Evolutionary conservation across 2,888 invertebrate species (phyloP).

Genomic region (Drosophila helvetica): DNA sequence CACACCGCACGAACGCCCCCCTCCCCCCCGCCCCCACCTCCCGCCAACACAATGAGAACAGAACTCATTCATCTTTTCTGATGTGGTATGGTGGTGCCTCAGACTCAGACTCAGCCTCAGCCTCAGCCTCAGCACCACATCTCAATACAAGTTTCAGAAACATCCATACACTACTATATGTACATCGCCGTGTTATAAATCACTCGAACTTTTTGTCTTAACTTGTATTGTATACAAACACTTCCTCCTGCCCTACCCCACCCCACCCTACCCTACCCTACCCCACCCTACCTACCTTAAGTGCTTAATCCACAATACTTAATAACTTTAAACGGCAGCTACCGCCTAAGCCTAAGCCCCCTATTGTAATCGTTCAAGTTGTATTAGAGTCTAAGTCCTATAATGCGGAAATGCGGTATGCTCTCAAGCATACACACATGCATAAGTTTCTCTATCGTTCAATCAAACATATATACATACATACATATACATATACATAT

Average conservation of each 20-base stretch:
- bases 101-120: too few species aligned
- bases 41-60: background rate
- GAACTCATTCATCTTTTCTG: slow-evolving; percentile 54
- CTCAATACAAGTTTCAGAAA: slow-evolving; percentile 17
- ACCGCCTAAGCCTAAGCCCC: slow-evolving; percentile 23
- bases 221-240: background rate
- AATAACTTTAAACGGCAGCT: slow-evolving; percentile 35
- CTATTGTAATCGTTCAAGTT: slow-evolving; percentile 21
- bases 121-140: slow-evolving; percentile 17
- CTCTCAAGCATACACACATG: too few species aligned
- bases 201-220: slow-evolving; percentile 35
- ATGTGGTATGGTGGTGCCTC: background rate
- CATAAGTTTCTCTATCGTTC: background rate
- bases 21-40: slow-evolving; percentile 5
- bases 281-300: slow-evolving; percentile 38
- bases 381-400: slow-evolving; percentile 32
- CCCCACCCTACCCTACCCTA: slow-evolving; percentile 27
- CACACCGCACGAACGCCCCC: slow-evolving; percentile 17
- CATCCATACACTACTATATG: background rate
- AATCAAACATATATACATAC: background rate
- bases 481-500: slow-evolving; percentile 6
- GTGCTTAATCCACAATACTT: slow-evolving; percentile 43
- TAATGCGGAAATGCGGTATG: slow-evolving; percentile 4
- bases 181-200: slow-evolving; percentile 17
- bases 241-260: slow-evolving; percentile 7